These are phyloP conservation scores for Platichthys flesus DNA, from an alignment of 2,113 vertebrate species.

Conservation along the genomic window DNA sequence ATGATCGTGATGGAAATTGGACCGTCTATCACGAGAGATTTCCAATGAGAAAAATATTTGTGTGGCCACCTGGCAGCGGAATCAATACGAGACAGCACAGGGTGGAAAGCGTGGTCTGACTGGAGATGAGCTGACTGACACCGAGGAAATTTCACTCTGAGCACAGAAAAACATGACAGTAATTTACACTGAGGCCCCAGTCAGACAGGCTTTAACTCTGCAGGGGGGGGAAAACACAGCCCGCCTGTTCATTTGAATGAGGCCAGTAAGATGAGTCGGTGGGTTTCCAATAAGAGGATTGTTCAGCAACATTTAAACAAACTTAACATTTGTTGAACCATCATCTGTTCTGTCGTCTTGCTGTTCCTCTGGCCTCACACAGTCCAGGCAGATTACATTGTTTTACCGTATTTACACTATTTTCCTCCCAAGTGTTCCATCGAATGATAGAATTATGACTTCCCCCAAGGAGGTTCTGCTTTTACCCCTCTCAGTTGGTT, in stretches of 20 bases:
- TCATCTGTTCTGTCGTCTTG: background rate
- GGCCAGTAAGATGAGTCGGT: too few species aligned
- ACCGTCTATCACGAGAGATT: constrained; percentile 36
- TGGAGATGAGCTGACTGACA: constrained; percentile 38
- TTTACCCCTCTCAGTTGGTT: too few species aligned
- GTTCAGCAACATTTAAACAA: background rate
- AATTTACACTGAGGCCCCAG: background rate
- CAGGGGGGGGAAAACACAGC: too few species aligned
- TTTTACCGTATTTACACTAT: too few species aligned
- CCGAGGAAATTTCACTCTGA: constrained; percentile 7
- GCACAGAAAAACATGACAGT: background rate
- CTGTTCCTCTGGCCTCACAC: background rate
- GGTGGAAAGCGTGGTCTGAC: constrained; percentile 20
- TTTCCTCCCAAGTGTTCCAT: too few species aligned
- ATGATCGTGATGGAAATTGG: constrained; percentile 2
- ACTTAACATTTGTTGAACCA: background rate
- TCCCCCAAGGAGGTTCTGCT: too few species aligned
- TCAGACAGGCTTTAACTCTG: background rate
- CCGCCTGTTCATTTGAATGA: too few species aligned
- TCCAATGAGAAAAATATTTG: constrained; percentile 26
- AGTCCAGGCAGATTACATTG: background rate
- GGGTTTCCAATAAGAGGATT: too few species aligned
- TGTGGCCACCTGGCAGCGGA: constrained; percentile 12
- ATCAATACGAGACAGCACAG: constrained; percentile 19
- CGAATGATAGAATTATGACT: too few species aligned